Percentiles rank a stretch among this genome's conserved stretches.
Conservation (phyloP, 2,888 invertebrate species). For the Mythimna impura region DNA sequence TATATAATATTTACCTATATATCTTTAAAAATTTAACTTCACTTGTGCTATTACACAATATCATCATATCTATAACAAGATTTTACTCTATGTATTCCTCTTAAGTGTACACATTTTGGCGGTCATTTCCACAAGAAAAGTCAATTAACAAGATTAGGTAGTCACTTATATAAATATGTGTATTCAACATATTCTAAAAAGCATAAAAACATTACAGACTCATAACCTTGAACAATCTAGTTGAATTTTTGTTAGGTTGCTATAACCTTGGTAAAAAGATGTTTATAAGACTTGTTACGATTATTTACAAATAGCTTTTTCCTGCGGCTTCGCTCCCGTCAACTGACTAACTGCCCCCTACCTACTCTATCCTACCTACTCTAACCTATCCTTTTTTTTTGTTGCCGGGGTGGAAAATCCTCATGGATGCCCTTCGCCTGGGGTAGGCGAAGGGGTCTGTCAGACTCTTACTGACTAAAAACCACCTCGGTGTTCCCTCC, state of each 20-base stretch:
- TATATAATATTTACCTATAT: neutral
- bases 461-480: no score
- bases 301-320: neutral
- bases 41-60: neutral
- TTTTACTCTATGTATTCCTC: neutral
- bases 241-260: conserved; percentile 7
- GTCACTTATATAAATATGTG: conserved; percentile 23
- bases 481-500: no score
- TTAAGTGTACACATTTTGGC: neutral
- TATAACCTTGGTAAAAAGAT: conserved; percentile 17
- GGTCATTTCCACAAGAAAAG: neutral
- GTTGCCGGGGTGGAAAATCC: no score
- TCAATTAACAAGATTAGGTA: neutral
- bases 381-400: no score
- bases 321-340: no score
- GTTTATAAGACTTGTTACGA: conserved; percentile 12
- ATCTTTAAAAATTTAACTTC: neutral
- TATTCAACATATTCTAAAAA: neutral
- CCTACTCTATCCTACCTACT: no score
- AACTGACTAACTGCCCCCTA: no score
- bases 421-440: no score
- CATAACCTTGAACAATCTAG: conserved; percentile 28
- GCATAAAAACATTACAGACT: conserved; percentile 8
- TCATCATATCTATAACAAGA: neutral
- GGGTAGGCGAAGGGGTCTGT: no score